A percentile compares a stretch with the other conserved stretches of the same genome.
Conservation (phyloP, 2,888 invertebrate genomes). For the Pheosia gnoma region DNA sequence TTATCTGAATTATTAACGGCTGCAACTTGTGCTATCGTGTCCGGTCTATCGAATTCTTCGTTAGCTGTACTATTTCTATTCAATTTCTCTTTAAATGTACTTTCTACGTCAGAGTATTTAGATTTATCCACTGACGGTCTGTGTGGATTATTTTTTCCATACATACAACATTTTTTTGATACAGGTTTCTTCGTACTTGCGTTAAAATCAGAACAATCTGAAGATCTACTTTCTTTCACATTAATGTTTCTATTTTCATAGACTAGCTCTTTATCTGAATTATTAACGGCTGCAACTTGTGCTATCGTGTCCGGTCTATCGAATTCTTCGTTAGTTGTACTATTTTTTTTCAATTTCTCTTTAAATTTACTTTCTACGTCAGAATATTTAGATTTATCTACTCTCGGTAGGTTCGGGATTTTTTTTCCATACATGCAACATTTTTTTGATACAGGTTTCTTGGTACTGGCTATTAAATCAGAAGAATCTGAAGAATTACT, state of each 20-base stretch:
- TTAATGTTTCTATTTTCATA: constrained; percentile 17
- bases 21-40: not conserved
- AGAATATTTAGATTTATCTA: constrained; percentile 11
- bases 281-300: too few relatives aligned
- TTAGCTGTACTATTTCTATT: not conserved
- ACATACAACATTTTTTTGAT: constrained; percentile 5
- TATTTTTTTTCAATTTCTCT: constrained; percentile 9
- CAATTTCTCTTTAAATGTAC: constrained; percentile 3
- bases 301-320: not conserved
- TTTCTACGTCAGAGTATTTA: constrained; percentile 4
- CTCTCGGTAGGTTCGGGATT: constrained; percentile 5
- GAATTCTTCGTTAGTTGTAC: not conserved
- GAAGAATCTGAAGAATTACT: not conserved
- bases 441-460: constrained; percentile 9
- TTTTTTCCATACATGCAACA: constrained; percentile 6
- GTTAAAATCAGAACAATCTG: not conserved
- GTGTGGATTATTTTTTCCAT: constrained; percentile 8
- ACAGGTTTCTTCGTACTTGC: constrained; percentile 8
- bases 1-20: too few relatives aligned
- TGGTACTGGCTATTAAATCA: not conserved
- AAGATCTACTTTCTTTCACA: not conserved
- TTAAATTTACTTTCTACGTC: constrained; percentile 2
- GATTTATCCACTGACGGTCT: constrained; percentile 11
- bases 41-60: not conserved
- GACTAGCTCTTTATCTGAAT: constrained; percentile 1